These are phyloP conservation scores for Brienomyrus brachyistius DNA, from an alignment of 2,113 vertebrate genomes.

Conservation along the genomic window DNA sequence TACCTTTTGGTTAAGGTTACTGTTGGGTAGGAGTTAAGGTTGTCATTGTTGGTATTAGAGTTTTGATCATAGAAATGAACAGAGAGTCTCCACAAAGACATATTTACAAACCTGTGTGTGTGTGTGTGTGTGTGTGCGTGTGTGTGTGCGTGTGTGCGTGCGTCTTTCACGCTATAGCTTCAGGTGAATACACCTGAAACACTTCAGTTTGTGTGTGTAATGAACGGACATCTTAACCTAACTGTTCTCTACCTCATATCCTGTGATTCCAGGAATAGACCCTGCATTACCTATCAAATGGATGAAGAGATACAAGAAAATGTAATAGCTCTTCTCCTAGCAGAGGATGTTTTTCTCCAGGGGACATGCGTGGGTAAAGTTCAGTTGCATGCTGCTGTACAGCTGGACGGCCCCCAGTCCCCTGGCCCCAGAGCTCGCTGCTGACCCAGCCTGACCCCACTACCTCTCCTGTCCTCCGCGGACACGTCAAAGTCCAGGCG, in stretches of 20 bases:
- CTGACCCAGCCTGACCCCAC: not conserved
- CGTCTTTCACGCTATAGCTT: not conserved
- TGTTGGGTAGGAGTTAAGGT: no score
- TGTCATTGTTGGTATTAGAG: no score
- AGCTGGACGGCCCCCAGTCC: not conserved
- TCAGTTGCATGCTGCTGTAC: not conserved
- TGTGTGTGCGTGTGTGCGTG: not conserved
- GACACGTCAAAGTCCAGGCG: not conserved
- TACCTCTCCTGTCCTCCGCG: not conserved
- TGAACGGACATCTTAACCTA: not conserved
- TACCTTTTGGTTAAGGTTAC: no score
- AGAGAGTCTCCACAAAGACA: no score
- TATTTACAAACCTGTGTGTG: no score
- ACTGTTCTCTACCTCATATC: not conserved
- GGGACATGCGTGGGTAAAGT: not conserved
- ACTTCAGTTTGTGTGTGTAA: not conserved
- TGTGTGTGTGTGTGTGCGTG: not conserved
- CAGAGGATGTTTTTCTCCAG: not conserved
- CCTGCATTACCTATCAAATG: not conserved
- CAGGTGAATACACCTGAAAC: not conserved
- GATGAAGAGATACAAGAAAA: not conserved
- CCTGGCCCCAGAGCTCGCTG: not conserved
- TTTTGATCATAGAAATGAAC: no score
- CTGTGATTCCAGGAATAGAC: not conserved
- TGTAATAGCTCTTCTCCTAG: not conserved